Evolutionary conservation across 1,140 invertebrate genomes (phyloP).

Genomic region (Heliconius congener): DNA sequence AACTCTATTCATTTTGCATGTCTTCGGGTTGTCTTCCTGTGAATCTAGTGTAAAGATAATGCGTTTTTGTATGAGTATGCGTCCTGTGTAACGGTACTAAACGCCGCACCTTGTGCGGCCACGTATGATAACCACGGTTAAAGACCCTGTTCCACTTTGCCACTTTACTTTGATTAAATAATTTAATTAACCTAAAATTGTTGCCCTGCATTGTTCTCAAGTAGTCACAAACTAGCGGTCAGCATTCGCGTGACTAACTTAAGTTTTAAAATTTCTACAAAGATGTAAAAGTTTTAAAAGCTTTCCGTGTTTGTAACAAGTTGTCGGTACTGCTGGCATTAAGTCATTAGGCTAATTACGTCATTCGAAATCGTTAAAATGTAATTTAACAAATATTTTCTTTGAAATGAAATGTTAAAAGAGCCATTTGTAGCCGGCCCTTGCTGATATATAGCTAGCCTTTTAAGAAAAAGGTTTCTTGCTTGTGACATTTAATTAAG

Average conservation of each 20-base stretch:
- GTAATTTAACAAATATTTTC: constrained; percentile 37
- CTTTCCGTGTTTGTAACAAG: constrained; percentile 36
- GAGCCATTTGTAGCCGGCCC: constrained; percentile 25
- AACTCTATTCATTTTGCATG: too few species aligned
- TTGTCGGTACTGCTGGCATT: constrained; percentile 32
- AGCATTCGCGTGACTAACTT: constrained; percentile 31
- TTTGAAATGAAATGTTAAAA: constrained; percentile 27
- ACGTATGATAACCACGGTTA: too few species aligned
- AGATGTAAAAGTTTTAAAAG: constrained; percentile 39
- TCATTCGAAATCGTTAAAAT: constrained; percentile 34
- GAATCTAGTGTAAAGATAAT: too few species aligned
- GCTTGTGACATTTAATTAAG: constrained; percentile 3
- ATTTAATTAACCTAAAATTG: not conserved
- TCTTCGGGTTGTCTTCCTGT: too few species aligned
- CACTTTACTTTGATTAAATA: not conserved
- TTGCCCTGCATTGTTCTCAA: not conserved
- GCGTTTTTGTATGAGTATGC: too few species aligned
- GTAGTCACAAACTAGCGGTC: constrained; percentile 2
- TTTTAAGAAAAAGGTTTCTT: constrained; percentile 14
- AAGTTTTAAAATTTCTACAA: constrained; percentile 33
- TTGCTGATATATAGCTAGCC: constrained; percentile 18
- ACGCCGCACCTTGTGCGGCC: too few species aligned
- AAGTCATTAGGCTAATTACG: constrained; percentile 39
- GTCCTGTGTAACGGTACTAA: too few species aligned
- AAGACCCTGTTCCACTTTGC: too few species aligned